Percentiles rank a stretch among this genome's conserved stretches.
phyloP scores from a whole-genome alignment of 2,888 invertebrate species.

The Serripes groenlandicus region DNA sequence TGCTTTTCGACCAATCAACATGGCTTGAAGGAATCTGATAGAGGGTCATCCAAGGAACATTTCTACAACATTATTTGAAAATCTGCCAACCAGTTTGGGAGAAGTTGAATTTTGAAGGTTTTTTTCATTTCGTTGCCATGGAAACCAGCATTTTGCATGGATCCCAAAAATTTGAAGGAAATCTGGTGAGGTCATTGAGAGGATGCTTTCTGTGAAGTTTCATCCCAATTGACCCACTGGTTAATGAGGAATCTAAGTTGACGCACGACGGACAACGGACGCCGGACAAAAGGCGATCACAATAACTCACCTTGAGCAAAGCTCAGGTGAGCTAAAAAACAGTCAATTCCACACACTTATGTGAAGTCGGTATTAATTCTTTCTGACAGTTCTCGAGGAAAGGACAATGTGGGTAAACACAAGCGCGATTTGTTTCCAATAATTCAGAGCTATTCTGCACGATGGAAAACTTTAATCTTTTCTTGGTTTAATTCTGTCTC shows the following conservation, averaged over 20 bases:
- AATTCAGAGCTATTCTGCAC: too few relatives aligned
- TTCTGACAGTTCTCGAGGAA: too few relatives aligned
- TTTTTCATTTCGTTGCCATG: not conserved
- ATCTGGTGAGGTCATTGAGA: not conserved
- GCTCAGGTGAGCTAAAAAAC: not conserved
- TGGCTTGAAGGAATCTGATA: not conserved
- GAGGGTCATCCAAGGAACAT: not conserved
- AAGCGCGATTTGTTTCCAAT: too few relatives aligned
- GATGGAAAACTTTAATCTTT: too few relatives aligned
- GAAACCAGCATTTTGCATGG: not conserved
- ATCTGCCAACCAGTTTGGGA: not conserved
- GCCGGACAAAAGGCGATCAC: not conserved
- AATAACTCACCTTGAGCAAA: not conserved
- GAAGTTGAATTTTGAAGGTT: not conserved
- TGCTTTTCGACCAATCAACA: not conserved
- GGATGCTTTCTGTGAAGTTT: not conserved
- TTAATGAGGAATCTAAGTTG: not conserved
- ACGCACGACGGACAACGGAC: not conserved
- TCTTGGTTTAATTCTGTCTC: too few relatives aligned
- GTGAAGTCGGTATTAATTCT: too few relatives aligned
- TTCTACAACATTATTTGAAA: not conserved
- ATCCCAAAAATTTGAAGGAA: not conserved
- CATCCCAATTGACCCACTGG: not conserved
- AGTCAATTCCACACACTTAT: too few relatives aligned
- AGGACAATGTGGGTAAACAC: too few relatives aligned